phyloP scores from a whole-genome alignment of 1,140 invertebrate genomes.

The Leptinotarsa undecemlineata region DNA sequence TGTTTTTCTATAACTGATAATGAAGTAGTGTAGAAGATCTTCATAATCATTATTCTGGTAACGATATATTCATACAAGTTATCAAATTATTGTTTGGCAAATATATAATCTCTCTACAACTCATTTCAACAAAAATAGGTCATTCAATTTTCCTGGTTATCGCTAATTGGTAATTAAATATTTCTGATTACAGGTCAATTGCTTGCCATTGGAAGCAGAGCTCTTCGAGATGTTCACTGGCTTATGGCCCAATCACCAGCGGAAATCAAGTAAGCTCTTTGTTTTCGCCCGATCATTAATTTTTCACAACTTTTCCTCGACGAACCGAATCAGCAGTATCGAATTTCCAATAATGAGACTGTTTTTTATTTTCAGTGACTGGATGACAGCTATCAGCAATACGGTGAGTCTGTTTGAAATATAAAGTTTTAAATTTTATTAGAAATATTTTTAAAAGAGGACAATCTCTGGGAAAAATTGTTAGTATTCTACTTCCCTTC shows the following conservation, averaged over 20 bases:
- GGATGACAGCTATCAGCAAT: slow-evolving; percentile 73
- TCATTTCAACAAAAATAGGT: too few species aligned
- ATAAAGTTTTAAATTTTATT: not conserved
- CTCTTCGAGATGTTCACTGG: slow-evolving; percentile 50
- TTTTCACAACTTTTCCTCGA: not conserved
- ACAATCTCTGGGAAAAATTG: too few species aligned
- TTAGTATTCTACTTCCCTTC: too few species aligned
- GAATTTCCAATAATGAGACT: too few species aligned
- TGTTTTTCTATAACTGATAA: too few species aligned
- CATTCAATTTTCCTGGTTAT: not conserved
- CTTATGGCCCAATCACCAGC: slow-evolving; percentile 50
- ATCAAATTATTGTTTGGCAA: too few species aligned
- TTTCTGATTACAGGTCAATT: slow-evolving; percentile 60
- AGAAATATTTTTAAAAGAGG: too few species aligned
- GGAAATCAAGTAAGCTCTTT: slow-evolving; percentile 51
- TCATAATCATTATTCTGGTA: too few species aligned
- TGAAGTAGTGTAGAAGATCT: too few species aligned
- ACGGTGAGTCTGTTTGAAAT: slow-evolving; percentile 60
- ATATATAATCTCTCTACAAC: too few species aligned
- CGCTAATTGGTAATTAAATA: not conserved
- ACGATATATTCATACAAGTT: too few species aligned
- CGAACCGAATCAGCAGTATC: not conserved
- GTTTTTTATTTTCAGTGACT: slow-evolving; percentile 61
- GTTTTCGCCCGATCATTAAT: not conserved
- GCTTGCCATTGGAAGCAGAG: slow-evolving; percentile 70